Evolutionary conservation across 2,113 vertebrate species (phyloP).

Genomic region (Eptatretus burgeri): DNA sequence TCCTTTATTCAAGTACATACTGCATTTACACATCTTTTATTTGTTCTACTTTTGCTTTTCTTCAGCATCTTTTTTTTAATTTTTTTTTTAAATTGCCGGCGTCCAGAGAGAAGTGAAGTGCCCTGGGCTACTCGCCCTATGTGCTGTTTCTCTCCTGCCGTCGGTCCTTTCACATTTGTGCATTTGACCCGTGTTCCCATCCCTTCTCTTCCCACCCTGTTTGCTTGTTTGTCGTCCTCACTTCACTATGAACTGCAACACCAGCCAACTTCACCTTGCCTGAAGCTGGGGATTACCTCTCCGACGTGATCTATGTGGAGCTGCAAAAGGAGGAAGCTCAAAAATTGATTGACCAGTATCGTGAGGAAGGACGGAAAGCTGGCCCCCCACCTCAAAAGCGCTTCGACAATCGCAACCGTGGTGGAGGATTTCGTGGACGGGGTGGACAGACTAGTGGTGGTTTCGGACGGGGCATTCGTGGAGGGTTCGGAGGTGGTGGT

Average conservation of each 20-base stretch:
- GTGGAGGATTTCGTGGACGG: constrained; percentile 24
- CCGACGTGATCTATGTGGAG: constrained; percentile 34
- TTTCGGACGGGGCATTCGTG: constrained; percentile 23
- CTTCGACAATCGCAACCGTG: constrained; percentile 32
- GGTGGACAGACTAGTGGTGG: constrained; percentile 10
- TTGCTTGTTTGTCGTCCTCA: not conserved
- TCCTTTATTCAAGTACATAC: too few relatives aligned
- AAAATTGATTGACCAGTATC: constrained; percentile 41
- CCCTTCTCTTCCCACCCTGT: not conserved
- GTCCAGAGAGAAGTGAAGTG: too few relatives aligned
- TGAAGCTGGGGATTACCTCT: constrained; percentile 42
- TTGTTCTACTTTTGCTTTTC: too few relatives aligned
- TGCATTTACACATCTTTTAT: too few relatives aligned
- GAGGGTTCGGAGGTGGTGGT: constrained; percentile 11
- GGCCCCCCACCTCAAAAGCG: constrained; percentile 54
- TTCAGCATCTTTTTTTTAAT: too few relatives aligned
- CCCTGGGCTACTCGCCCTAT: too few relatives aligned
- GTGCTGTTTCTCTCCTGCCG: not conserved
- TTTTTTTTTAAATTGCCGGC: too few relatives aligned
- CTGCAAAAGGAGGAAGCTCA: constrained; percentile 39
- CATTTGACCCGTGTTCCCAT: constrained; percentile 4
- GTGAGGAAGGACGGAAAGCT: constrained; percentile 45
- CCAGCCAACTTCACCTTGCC: constrained; percentile 52
- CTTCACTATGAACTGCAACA: not conserved
- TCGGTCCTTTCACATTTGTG: not conserved